phyloP scores from a whole-genome alignment of 2,888 invertebrate genomes.

The Andrena hattorfiana region DNA sequence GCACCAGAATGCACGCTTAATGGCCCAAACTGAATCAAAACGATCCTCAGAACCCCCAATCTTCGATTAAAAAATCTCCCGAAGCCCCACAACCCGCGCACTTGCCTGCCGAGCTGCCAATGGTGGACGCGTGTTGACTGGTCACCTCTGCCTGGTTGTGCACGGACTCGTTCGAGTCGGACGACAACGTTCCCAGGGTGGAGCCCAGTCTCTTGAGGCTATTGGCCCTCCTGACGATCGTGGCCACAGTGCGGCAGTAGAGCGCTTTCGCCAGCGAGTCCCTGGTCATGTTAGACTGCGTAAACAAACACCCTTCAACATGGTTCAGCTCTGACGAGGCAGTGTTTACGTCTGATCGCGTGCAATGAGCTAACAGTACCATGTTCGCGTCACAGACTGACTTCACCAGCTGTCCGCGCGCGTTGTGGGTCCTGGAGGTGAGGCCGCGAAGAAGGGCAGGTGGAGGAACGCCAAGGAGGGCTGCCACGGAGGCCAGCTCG shows the following conservation, averaged over 20 bases:
- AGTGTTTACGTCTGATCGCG: conserved; percentile 5
- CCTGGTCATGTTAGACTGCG: conserved; percentile 92
- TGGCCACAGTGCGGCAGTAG: conserved; percentile 97
- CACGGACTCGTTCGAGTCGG: conserved; percentile 96
- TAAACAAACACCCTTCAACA: conserved; percentile 63
- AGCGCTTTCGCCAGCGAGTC: conserved; percentile 96
- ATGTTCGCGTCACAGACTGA: conserved; percentile 94
- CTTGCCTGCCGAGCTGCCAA: conserved; percentile 87
- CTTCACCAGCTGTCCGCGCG: conserved; percentile 92
- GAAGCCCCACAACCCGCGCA: background rate
- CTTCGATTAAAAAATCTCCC: background rate
- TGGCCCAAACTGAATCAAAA: background rate
- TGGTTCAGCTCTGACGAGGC: conserved; percentile 21
- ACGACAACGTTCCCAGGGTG: conserved; percentile 93
- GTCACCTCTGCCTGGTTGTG: conserved; percentile 94
- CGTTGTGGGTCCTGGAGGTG: conserved; percentile 92
- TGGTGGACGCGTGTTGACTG: conserved; percentile 94
- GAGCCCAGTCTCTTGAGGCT: conserved; percentile 95
- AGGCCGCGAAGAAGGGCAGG: conserved; percentile 92
- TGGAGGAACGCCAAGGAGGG: conserved; percentile 92
- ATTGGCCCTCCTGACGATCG: conserved; percentile 96
- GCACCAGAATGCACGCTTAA: too few relatives aligned
- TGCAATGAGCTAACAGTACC: conserved; percentile 81
- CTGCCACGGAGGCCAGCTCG: conserved; percentile 94
- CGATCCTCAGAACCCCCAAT: too few relatives aligned